Base-by-base conservation (phyloP, 1,140 invertebrate species). In the Dermatophagoides farinae region DNA sequence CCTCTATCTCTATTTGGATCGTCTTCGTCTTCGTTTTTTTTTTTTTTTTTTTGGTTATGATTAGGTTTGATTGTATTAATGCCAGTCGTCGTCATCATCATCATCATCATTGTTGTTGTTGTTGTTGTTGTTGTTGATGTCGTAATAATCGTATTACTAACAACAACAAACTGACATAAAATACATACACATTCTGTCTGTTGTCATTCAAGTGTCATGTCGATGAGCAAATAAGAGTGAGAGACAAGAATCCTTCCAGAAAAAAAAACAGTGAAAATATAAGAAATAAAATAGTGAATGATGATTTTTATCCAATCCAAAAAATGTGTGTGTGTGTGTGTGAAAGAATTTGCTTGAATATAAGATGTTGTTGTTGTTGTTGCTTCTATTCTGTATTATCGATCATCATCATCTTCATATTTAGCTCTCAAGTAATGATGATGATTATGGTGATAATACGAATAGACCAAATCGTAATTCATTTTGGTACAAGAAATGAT, bases 21-120 rank as follows among this genome's bases (percentile, higher is more conserved):
- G 14, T 38, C 31, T 14, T 25, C 20, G 5, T 37, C 38, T n/a
- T 60, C 58, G 10, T 44, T 37, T 44, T 20, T 41, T 16, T 41
- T 18, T 41, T 12, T n/a, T 16, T 20, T 59, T 38, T 59, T 37
- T 43, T 37, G 8, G 10, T 37, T 60, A 52, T 60, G 58, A 47
- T 60, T 60, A 31, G 44, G 43, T 58, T 38, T 44, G 57, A 58
- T 58, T 41, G 23, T 46, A 58, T 58, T 41, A 50, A 58, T 58
- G 43, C 10, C 57, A 31, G 57, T 38, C 57, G 16, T 46, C 12
- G 44, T n/a, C n/a, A n/a, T n/a, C n/a, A n/a, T n/a, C n/a, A 55
- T 16, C 46, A 55, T 55, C 49, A 55, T 55, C 55, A 41, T 37
- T 37, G 8, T 6, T 9, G 10, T n/a, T 38, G 10, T 38, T 41